A percentile compares a stretch with the other conserved stretches of the same genome.
Evolutionary conservation across 2,113 vertebrate genomes (phyloP).

Genomic region (Synchiropus splendidus): DNA sequence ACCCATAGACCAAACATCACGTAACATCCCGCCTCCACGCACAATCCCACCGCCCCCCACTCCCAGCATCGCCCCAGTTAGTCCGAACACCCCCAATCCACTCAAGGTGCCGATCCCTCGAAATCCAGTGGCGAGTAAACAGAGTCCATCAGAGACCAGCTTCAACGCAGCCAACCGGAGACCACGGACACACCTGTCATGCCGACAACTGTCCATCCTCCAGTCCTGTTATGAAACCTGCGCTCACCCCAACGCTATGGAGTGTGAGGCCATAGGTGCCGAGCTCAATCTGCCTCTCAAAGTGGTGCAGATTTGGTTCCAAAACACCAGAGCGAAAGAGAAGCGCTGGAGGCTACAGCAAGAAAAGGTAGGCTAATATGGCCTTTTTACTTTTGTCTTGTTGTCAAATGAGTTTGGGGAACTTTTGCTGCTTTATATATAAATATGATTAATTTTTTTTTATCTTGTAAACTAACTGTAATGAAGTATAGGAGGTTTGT

Average conservation of each 20-base stretch:
- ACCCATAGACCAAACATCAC: conserved; percentile 22
- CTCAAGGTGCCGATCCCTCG: conserved; percentile 39
- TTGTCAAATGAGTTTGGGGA: too few relatives aligned
- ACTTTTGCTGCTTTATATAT: too few relatives aligned
- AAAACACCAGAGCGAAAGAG: conserved; percentile 87
- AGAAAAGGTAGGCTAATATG: conserved; percentile 56
- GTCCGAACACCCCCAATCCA: conserved; percentile 40
- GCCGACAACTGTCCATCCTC: conserved; percentile 80
- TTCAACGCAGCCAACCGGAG: conserved; percentile 70
- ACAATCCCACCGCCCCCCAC: conserved; percentile 49
- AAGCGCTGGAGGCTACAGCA: conserved; percentile 84
- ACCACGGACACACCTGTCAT: conserved; percentile 82
- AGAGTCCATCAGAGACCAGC: conserved; percentile 55
- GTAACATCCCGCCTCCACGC: conserved; percentile 23
- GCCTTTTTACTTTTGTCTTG: too few relatives aligned
- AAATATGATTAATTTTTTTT: too few relatives aligned
- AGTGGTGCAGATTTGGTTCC: conserved; percentile 92
- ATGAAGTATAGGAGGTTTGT: not conserved
- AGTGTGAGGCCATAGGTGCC: conserved; percentile 78
- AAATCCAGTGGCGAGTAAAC: conserved; percentile 37
- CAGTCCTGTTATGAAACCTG: conserved; percentile 86
- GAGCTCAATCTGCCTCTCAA: conserved; percentile 81
- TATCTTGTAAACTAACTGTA: not conserved
- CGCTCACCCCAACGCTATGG: conserved; percentile 83
- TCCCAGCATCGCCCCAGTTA: conserved; percentile 50